Evolutionary conservation across 2,797 vertebrate genomes (phyloP).

Genomic region (Phylloscopus collybita): DNA sequence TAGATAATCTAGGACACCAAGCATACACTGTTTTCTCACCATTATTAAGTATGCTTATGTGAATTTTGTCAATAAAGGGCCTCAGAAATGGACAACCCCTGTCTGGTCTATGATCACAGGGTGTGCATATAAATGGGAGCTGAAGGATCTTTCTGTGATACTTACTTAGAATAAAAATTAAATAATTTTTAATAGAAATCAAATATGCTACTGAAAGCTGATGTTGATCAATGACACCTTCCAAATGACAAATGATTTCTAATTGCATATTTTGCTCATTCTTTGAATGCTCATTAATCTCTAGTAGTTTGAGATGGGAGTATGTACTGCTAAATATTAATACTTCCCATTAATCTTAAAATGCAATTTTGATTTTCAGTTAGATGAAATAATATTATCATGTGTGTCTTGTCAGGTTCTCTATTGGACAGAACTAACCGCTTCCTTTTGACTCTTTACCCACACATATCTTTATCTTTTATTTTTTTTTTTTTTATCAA

Average conservation of each 20-base stretch:
- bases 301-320: not conserved
- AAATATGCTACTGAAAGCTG: not conserved
- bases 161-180: not conserved
- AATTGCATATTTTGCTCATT: constrained; percentile 24
- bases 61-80: not conserved
- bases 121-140: not conserved
- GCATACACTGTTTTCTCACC: not conserved
- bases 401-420: not conserved
- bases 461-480: rapidly evolving
- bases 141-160: not conserved
- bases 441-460: not conserved
- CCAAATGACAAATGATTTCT: constrained; percentile 29
- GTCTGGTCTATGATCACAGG: not conserved
- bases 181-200: not conserved
- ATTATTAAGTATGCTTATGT: not conserved
- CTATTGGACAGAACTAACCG: not conserved
- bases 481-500: not conserved
- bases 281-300: constrained; percentile 40
- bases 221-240: not conserved
- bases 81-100: not conserved
- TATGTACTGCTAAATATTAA: constrained; percentile 11
- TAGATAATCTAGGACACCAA: not conserved
- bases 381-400: constrained; percentile 13
- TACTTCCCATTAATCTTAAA: constrained; percentile 29
- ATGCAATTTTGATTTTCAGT: constrained; percentile 6